Percentiles rank a stretch among this genome's conserved stretches.
Evolutionary conservation across 2,888 invertebrate genomes (phyloP).

Genomic region (Buathra laborator): DNA sequence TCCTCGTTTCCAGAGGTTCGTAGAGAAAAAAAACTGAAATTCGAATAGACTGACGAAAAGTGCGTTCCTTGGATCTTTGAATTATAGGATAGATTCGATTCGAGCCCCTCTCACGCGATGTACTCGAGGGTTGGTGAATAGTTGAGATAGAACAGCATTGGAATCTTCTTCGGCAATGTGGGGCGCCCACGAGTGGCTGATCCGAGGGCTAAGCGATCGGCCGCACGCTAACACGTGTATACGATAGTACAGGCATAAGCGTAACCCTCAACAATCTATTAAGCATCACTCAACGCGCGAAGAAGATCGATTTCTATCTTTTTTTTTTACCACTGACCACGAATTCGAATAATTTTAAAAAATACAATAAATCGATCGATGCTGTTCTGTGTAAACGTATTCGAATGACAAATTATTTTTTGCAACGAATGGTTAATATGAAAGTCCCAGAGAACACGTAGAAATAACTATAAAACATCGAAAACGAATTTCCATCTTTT

Average conservation of each 20-base stretch:
- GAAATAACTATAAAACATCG: too few relatives aligned
- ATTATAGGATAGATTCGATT: conserved; percentile 32
- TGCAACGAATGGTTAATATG: too few relatives aligned
- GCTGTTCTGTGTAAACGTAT: not conserved
- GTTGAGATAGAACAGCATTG: conserved; percentile 30
- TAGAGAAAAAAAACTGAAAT: not conserved
- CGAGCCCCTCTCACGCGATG: not conserved
- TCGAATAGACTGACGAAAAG: not conserved
- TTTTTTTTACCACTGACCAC: not conserved
- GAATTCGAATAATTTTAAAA: conserved; percentile 1
- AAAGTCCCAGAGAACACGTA: too few relatives aligned
- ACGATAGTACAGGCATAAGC: not conserved
- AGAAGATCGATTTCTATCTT: conserved; percentile 11
- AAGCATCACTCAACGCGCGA: conserved; percentile 17
- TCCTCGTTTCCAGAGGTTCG: not conserved
- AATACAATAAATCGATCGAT: not conserved
- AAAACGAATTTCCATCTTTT: not conserved
- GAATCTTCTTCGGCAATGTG: conserved; percentile 22
- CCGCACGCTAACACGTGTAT: not conserved
- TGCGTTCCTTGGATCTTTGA: conserved; percentile 27
- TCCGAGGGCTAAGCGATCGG: conserved; percentile 34
- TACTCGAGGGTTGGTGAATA: conserved; percentile 19
- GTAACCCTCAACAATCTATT: conserved; percentile 35
- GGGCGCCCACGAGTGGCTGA: conserved; percentile 26
- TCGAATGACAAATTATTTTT: too few relatives aligned